Evolutionary conservation across 2,888 invertebrate species (phyloP), one percentile per base, ranked within the genome.

Genomic region (Dryobota labecula): DNA sequence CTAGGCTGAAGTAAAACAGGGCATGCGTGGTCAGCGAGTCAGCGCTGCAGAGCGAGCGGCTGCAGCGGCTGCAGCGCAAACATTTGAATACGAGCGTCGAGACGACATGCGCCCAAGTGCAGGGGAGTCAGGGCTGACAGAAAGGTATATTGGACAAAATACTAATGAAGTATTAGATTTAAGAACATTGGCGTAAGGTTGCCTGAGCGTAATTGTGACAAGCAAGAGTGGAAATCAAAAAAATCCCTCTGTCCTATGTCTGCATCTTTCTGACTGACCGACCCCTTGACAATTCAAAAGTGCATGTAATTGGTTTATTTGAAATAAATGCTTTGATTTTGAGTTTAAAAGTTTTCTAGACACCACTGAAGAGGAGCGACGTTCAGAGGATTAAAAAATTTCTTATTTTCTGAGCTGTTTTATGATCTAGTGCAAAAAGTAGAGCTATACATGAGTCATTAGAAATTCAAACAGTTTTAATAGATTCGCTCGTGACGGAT

Each of bases 11-110:
- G 63, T 60, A 47, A 65, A 36, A 57, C 36, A 49, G 63, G 20
- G 36, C 60, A 54, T 9, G 15, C 61, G 47, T 53, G 68, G 80
- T 61, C 60, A 67, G 70, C 74, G 43, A 38, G 64, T 8, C 49
- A 65, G 73, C 64, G 73, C 73, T 54, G 54, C 56, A 27, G 15
- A 33, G 66, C 63, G 33, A 68, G 53, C 57, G 70, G 54, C 43
- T 74, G 65, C 56, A 66, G 69, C 56, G 61, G 47, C 41, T 27
- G 15, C 60, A 68, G 66, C n/a, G 68, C 60, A 73, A 84, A 84
- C 76, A 84, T 80, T 82, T 75, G 73, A 73, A 79, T 73, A 71
- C 62, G 69, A 62, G 53, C 54, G 58, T 47, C 62, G 61, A 61
- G 51, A 51, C 57, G 43, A 76, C 76, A 57, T 67, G 53, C 43